phyloP scores from a whole-genome alignment of 64 coral and sea anemone genomes.

The Platygyra sinensis region DNA sequence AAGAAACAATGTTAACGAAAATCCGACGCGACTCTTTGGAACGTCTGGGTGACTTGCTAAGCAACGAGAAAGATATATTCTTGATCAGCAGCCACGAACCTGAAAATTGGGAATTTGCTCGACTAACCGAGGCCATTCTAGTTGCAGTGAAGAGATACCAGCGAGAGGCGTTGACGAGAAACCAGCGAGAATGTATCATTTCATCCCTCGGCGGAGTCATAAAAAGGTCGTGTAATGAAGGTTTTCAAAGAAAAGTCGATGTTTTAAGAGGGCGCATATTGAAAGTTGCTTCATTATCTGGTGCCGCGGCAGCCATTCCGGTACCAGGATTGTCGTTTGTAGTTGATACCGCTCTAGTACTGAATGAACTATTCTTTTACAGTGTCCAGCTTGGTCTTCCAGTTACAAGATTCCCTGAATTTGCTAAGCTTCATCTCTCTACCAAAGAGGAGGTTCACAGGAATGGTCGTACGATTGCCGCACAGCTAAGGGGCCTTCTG shows the following conservation, averaged over 20 bases:
- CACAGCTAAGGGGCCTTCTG: background rate
- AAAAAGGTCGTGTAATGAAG: background rate
- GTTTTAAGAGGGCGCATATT: constrained; percentile 10
- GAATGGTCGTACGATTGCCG: background rate
- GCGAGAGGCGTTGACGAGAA: background rate
- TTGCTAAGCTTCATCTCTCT: background rate
- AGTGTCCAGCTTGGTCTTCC: constrained; percentile 2
- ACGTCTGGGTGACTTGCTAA: background rate
- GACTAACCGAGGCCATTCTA: constrained; percentile 27
- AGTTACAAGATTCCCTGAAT: background rate
- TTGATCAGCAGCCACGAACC: constrained; percentile 51
- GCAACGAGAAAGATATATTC: background rate
- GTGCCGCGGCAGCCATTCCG: background rate
- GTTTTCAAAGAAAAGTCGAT: constrained; percentile 21
- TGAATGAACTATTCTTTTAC: background rate
- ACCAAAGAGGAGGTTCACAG: background rate
- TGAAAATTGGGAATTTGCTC: constrained; percentile 24
- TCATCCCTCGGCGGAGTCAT: background rate
- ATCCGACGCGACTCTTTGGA: constrained; percentile 14
- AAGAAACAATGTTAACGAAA: constrained; percentile 10
- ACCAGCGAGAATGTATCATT: constrained; percentile 10
- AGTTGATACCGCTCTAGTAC: background rate
- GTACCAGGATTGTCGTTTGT: background rate
- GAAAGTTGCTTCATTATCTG: background rate
- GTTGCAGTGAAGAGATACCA: constrained; percentile 1